phyloP scores from a whole-genome alignment of 1,140 invertebrate species.

The Drosophila azteca region DNA sequence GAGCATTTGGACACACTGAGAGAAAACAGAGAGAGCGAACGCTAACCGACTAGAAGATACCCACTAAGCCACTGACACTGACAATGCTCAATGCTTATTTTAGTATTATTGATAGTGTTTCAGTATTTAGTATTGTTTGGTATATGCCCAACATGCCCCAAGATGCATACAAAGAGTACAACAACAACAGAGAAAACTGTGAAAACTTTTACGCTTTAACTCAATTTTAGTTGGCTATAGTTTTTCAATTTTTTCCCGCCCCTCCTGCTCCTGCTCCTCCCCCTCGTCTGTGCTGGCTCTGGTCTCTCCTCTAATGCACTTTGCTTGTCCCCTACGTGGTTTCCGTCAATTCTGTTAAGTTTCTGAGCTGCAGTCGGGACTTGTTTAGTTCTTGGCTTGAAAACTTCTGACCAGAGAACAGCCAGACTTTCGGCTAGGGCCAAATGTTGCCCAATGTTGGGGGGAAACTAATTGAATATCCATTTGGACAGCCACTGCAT shows the following conservation, averaged over 20 bases:
- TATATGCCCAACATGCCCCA: too few relatives aligned
- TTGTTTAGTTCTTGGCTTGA: slow-evolving; percentile 32
- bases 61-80: too few relatives aligned
- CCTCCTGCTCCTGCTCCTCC: background rate
- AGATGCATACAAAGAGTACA: too few relatives aligned
- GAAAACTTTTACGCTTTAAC: slow-evolving; percentile 72
- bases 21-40: background rate
- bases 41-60: too few relatives aligned
- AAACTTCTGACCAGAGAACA: slow-evolving; percentile 32
- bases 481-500: background rate
- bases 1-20: slow-evolving; percentile 3
- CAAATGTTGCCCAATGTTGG: background rate
- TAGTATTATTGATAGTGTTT: too few relatives aligned
- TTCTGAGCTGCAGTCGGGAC: slow-evolving; percentile 37
- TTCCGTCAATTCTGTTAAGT: slow-evolving; percentile 29
- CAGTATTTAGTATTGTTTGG: too few relatives aligned
- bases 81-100: too few relatives aligned
- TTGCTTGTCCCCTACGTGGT: slow-evolving; percentile 66
- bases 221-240: slow-evolving; percentile 73
- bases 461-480: background rate
- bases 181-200: slow-evolving; percentile 1
- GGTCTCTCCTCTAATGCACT: slow-evolving; percentile 61
- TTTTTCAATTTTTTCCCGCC: slow-evolving; percentile 43
- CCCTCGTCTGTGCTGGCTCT: background rate
- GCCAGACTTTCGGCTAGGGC: slow-evolving; percentile 2